phyloP scores from a whole-genome alignment of 2,888 invertebrate species.

The Eupelmus urozonus region DNA sequence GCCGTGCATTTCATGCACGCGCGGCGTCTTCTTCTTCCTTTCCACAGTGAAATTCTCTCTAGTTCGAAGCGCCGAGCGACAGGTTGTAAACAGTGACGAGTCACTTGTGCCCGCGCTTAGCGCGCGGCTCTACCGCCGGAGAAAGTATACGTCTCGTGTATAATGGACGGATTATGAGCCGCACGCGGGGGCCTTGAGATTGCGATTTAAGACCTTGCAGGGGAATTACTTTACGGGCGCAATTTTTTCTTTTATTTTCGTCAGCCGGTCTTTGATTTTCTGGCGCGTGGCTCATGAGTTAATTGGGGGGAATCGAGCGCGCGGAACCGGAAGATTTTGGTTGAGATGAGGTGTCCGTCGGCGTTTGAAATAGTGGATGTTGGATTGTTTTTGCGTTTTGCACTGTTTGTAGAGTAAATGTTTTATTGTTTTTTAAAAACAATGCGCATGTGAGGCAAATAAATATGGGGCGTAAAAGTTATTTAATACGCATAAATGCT shows the following conservation, averaged over 20 bases:
- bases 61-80: conserved; percentile 14
- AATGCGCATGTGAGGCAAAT: too few relatives aligned
- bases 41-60: conserved; percentile 49
- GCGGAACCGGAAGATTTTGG: conserved; percentile 30
- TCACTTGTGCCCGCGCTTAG: conserved; percentile 12
- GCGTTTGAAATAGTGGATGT: too few relatives aligned
- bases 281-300: too few relatives aligned
- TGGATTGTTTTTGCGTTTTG: too few relatives aligned
- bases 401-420: too few relatives aligned
- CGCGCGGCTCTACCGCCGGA: conserved; percentile 21
- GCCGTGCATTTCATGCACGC: not conserved
- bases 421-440: too few relatives aligned
- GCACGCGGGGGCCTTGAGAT: conserved; percentile 33
- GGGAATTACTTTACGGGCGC: not conserved
- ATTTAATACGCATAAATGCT: too few relatives aligned
- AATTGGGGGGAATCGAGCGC: not conserved
- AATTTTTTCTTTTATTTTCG: too few relatives aligned
- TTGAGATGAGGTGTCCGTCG: not conserved
- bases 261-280: too few relatives aligned
- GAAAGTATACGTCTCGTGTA: conserved; percentile 36
- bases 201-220: conserved; percentile 49
- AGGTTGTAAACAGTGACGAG: conserved; percentile 57
- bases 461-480: too few relatives aligned
- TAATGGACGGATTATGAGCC: not conserved
- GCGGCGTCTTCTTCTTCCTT: conserved; percentile 40